These are phyloP conservation scores for Melanotaenia parkinsoni DNA, from an alignment of 2,797 vertebrate genomes.

Conservation along the genomic window DNA sequence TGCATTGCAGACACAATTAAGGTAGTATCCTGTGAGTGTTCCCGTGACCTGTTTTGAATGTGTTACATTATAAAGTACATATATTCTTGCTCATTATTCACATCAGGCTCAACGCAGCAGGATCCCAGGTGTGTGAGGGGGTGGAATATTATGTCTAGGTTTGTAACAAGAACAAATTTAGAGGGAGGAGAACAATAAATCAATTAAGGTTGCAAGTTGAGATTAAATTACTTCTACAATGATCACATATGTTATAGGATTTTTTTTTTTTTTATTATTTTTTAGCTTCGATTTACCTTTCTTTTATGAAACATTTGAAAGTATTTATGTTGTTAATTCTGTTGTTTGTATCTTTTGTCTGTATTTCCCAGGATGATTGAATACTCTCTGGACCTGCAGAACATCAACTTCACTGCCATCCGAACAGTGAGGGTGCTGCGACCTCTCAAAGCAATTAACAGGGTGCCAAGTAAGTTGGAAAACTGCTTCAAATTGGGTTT, in stretches of 20 bases:
- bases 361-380: slow-evolving; percentile 90
- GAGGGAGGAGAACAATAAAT: slow-evolving; percentile 11
- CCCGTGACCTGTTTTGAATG: slow-evolving; percentile 15
- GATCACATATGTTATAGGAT: background rate
- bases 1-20: background rate
- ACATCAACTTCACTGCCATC: slow-evolving; percentile 96
- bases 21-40: background rate
- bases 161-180: slow-evolving; percentile 26
- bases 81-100: slow-evolving; percentile 45
- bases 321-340: slow-evolving; percentile 1
- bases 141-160: slow-evolving; percentile 1
- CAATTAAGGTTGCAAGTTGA: background rate
- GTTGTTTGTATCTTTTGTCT: slow-evolving; percentile 5
- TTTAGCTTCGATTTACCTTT: background rate
- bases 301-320: background rate
- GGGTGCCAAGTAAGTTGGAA: slow-evolving; percentile 94
- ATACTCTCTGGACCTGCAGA: slow-evolving; percentile 96
- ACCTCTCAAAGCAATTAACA: slow-evolving; percentile 97
- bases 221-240: background rate
- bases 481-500: background rate
- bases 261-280: background rate
- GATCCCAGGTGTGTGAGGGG: background rate
- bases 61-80: slow-evolving; percentile 31
- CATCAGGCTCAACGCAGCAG: slow-evolving; percentile 18
- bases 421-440: slow-evolving; percentile 95